phyloP scores from a whole-genome alignment of 2,888 invertebrate genomes.

The Lasioglossum figueresi region DNA sequence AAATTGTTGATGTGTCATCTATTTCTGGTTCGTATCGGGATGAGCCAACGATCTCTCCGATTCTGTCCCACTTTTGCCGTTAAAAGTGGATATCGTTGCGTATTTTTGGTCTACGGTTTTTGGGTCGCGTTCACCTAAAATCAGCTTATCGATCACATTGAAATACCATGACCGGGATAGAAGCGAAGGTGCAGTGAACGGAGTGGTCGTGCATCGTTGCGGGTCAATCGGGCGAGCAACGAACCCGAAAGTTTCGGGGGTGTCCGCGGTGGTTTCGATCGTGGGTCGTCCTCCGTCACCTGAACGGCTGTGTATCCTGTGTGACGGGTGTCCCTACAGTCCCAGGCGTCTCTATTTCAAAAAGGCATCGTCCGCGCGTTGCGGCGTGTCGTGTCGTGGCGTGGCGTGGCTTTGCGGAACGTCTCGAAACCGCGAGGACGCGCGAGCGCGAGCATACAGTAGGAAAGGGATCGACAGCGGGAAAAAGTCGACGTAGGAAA shows the following conservation, averaged over 20 bases:
- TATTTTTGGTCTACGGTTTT: not conserved
- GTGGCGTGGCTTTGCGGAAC: not conserved
- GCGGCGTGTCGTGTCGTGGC: not conserved
- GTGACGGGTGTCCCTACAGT: not conserved
- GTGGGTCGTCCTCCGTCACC: not conserved
- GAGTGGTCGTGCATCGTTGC: not conserved
- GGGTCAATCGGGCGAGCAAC: not conserved
- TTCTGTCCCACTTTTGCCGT: not conserved
- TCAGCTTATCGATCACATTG: not conserved
- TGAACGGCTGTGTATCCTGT: not conserved
- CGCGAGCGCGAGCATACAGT: not conserved
- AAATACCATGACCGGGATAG: not conserved
- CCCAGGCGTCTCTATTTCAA: conserved; percentile 65
- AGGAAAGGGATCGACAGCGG: conserved; percentile 19
- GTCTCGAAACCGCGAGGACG: conserved; percentile 19
- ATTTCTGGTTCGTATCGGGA: not conserved
- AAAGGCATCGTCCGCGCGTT: not conserved
- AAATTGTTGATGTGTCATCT: not conserved
- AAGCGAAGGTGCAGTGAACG: not conserved
- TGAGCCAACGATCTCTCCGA: not conserved
- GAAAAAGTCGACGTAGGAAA: not conserved
- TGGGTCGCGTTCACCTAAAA: not conserved
- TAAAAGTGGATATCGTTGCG: not conserved
- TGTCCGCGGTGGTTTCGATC: not conserved
- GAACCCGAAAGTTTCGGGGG: not conserved